Percentiles rank a stretch among this genome's conserved stretches.
These are phyloP conservation scores for Tricholaema leucomelas DNA, from an alignment of 2,113 vertebrate species.

Conservation along the genomic window DNA sequence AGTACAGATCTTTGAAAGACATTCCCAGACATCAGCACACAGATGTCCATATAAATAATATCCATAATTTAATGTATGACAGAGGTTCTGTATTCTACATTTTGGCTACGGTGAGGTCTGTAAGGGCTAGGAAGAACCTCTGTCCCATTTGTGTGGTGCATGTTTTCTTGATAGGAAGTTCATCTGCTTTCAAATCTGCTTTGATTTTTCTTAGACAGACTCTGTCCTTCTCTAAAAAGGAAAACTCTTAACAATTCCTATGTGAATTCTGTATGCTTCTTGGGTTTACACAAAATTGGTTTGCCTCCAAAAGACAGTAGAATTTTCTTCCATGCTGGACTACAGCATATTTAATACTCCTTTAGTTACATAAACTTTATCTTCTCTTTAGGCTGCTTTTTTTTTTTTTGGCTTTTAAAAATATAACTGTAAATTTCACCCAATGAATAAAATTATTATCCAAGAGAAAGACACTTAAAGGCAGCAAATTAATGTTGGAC, in stretches of 20 bases:
- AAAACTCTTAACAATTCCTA: conserved; percentile 42
- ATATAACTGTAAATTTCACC: conserved; percentile 51
- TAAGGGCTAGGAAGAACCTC: conserved; percentile 63
- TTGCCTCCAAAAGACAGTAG: conserved; percentile 41
- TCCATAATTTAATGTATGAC: conserved; percentile 79
- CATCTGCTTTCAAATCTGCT: conserved; percentile 40
- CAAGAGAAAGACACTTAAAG: conserved; percentile 51
- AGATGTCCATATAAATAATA: conserved; percentile 86
- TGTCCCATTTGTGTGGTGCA: conserved; percentile 31
- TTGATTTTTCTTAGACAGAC: conserved; percentile 57
- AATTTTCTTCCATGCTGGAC: conserved; percentile 43
- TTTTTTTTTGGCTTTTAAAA: conserved; percentile 34
- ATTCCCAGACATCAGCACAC: conserved; percentile 88
- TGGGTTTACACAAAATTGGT: conserved; percentile 33
- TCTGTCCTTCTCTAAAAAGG: conserved; percentile 51
- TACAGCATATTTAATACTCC: conserved; percentile 52
- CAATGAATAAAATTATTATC: conserved; percentile 43
- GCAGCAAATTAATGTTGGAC: conserved; percentile 30
- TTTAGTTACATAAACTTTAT: conserved; percentile 40
- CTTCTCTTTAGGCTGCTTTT: conserved; percentile 45
- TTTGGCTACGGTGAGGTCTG: conserved; percentile 73
- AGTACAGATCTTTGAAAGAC: conserved; percentile 82
- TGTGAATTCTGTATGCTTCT: conserved; percentile 30
- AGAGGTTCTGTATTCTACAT: conserved; percentile 77
- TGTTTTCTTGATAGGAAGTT: conserved; percentile 42